These are phyloP conservation scores for Pocillopora verrucosa DNA, from an alignment of 64 coral and sea anemone genomes.

Conservation along the genomic window DNA sequence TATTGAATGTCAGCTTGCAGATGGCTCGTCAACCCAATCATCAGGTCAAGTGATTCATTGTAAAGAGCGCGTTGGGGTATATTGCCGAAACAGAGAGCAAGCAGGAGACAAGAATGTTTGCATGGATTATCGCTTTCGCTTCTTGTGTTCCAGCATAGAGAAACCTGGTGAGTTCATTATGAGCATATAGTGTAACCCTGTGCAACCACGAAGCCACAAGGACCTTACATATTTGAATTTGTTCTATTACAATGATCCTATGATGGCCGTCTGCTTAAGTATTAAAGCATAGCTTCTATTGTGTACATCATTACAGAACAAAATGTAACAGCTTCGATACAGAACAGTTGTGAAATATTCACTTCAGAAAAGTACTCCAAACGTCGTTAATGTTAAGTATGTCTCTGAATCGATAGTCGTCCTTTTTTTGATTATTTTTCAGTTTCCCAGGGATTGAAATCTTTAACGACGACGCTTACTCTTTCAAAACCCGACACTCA, in stretches of 20 bases:
- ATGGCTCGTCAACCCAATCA: constrained; percentile 49
- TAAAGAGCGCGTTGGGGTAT: constrained; percentile 68
- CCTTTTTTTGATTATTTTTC: background rate
- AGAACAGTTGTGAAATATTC: too few species aligned
- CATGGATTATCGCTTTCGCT: constrained; percentile 80
- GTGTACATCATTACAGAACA: too few species aligned
- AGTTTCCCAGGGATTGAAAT: constrained; percentile 6
- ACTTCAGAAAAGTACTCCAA: too few species aligned
- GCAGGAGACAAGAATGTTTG: constrained; percentile 22
- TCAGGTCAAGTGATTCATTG: constrained; percentile 78
- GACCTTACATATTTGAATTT: too few species aligned
- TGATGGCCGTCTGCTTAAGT: too few species aligned
- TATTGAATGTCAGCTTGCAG: constrained; percentile 78
- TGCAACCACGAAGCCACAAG: too few species aligned
- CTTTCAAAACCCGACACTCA: background rate
- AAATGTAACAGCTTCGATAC: too few species aligned
- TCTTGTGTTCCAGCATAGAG: constrained; percentile 69
- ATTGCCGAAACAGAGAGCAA: constrained; percentile 82
- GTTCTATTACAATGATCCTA: too few species aligned
- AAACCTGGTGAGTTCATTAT: constrained; percentile 47
- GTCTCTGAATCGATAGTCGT: too few species aligned
- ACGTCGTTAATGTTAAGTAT: too few species aligned
- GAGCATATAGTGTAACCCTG: background rate
- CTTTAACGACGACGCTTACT: background rate
- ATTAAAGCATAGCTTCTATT: too few species aligned